Evolutionary conservation across 2,797 vertebrate species (phyloP), one percentile per base, ranked within the genome.

Genomic region (Sebastiscus albofasciatus): DNA sequence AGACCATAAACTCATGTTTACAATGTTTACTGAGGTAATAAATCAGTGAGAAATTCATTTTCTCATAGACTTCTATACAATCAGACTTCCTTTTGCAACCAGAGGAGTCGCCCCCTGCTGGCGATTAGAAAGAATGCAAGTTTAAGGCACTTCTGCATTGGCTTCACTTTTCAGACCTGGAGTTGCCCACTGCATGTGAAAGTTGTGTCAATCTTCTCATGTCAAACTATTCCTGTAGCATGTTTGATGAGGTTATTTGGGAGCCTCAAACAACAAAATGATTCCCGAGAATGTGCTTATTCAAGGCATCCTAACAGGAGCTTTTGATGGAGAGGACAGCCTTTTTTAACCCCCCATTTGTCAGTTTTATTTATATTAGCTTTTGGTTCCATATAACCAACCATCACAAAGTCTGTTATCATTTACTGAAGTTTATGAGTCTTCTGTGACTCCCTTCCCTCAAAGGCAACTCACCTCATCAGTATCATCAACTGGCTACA

Each of bases 401-500:
- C 68, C 52, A 46, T 72, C 49, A 60, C 20, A 14, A 39, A 46
- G 62, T 67, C 72, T 72, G 62, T 69, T 68, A 72, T 79, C n/a
- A 9, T 77, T 84, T 78, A 64, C 16, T 61, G 29, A 26, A 33
- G 80, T 34, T 65, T 36, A 81, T 77, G 68, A 74, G 18, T 68
- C 59, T 29, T 71, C 6, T 66, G 67, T 31, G 36, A 78, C 49
- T 75, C 70, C 34, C n/a, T 58, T 87, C 62, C 29, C 58, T 86
- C 64, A 62, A 29, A 85, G 52, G 75, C 82, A 36, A 6, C 77
- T 88, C 78, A 80, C 73, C 69, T 84, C 83, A 81, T 18, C 61
- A 64, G 68, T 42, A 81, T 80, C 20, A 84, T 82, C 18, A 20
- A 79, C 79, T 80, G 83, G 78, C 42, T 14, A 1, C 75, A 66